These are phyloP conservation scores for Sebastes steindachneri DNA, from an alignment of 2,797 vertebrate species.

Conservation along the genomic window DNA sequence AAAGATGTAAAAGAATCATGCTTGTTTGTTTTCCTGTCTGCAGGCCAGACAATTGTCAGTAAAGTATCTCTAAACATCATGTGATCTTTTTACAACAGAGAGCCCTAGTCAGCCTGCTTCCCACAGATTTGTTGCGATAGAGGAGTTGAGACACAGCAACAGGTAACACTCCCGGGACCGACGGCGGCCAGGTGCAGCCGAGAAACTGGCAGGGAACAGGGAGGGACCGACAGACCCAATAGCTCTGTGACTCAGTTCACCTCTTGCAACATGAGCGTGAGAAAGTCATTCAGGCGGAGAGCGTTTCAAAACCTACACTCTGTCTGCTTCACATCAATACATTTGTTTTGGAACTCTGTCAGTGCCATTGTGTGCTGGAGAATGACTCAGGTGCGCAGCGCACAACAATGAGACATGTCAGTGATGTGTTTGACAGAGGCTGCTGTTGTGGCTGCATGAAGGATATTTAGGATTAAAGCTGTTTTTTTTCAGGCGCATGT, in stretches of 20 bases:
- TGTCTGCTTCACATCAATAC: slow-evolving; percentile 72
- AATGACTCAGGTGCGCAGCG: slow-evolving; percentile 71
- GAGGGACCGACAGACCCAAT: slow-evolving; percentile 52
- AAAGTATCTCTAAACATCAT: slow-evolving; percentile 20
- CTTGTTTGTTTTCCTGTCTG: slow-evolving; percentile 38
- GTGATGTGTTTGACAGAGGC: slow-evolving; percentile 61
- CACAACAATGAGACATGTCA: slow-evolving; percentile 56
- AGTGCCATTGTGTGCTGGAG: slow-evolving; percentile 62
- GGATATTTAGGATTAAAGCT: slow-evolving; percentile 38
- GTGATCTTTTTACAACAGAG: slow-evolving; percentile 43
- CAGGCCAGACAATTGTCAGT: slow-evolving; percentile 14
- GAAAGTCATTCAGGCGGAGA: slow-evolving; percentile 90
- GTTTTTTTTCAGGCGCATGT: slow-evolving; percentile 14
- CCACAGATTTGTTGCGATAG: slow-evolving; percentile 54
- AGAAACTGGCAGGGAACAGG: slow-evolving; percentile 72
- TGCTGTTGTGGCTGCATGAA: slow-evolving; percentile 44
- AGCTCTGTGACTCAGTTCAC: slow-evolving; percentile 83
- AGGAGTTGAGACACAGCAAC: slow-evolving; percentile 76
- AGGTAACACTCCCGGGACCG: slow-evolving; percentile 87
- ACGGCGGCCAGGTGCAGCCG: slow-evolving; percentile 87
- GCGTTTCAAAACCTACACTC: slow-evolving; percentile 71
- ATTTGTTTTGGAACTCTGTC: slow-evolving; percentile 78
- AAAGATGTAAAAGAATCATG: neutral
- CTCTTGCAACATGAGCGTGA: slow-evolving; percentile 92
- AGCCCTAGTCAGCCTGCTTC: slow-evolving; percentile 48